Percentiles rank a stretch among this genome's conserved stretches.
phyloP scores from a whole-genome alignment of 2,888 invertebrate species.

The Patella pellucida region DNA sequence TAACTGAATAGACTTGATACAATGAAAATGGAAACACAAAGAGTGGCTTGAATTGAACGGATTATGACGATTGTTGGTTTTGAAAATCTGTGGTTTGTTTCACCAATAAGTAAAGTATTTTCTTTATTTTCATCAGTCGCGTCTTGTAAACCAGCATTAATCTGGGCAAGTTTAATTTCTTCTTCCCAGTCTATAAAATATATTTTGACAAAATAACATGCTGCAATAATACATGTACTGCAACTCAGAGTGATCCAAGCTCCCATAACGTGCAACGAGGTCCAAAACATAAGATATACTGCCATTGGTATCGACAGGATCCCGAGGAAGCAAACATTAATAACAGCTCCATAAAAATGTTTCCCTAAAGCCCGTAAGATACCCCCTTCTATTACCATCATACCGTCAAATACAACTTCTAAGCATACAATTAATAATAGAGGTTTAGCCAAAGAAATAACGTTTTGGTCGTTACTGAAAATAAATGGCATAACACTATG shows the following conservation, averaged over 20 bases:
- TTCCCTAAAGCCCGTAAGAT: not conserved
- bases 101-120: not conserved
- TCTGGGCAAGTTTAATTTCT: not conserved
- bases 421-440: not conserved
- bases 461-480: not conserved
- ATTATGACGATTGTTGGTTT: too few relatives aligned
- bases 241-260: not conserved
- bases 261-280: not conserved
- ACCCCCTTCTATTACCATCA: not conserved
- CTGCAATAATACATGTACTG: not conserved
- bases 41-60: too few relatives aligned
- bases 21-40: too few relatives aligned
- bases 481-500: not conserved
- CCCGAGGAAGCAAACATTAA: not conserved
- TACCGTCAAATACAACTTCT: not conserved
- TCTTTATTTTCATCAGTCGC: not conserved
- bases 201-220: not conserved
- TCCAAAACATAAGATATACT: not conserved
- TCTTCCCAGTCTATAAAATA: not conserved
- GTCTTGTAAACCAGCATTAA: not conserved
- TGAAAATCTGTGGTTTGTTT: too few relatives aligned
- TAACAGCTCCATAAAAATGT: not conserved
- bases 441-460: not conserved
- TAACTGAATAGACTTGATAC: too few relatives aligned
- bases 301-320: not conserved